Base-by-base conservation (phyloP, 2,797 vertebrate genomes). In the Tarsius wallacei region DNA sequence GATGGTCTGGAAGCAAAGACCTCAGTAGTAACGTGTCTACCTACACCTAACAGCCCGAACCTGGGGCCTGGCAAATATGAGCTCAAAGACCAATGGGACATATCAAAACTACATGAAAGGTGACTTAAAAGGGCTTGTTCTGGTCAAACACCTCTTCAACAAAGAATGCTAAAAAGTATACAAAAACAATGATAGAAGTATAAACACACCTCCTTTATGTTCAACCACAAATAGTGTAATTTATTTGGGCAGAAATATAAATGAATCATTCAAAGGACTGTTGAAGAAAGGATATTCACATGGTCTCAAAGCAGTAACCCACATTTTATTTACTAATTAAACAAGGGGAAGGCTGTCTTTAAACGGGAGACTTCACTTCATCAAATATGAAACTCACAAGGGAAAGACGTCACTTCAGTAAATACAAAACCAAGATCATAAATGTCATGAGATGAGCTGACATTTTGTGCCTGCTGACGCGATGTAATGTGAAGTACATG, bases 1-100 rank as follows among this genome's bases (percentile, higher is more conserved):
- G 36, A 73, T 7, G n/a, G 8, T 31, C 11, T 3, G 31, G 22
- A 85, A 76, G n/a, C 9, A 89, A 87, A 84, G 80, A 59, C 5
- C 4, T 19, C 3, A 22, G 1, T 33, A 92, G 55, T 8, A 71
- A 26, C 0, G 2, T 0, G 33, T 0, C 14, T 5, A 17, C 10
- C 22, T 7, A 24, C 6, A n/a, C 6, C 26, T 8, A 59, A 53
- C 0, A 66, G 42, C n/a, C 57, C 87, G 16, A 63, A 57, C 28
- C 3, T 12, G 51, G 10, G 14, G 13, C 4, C 17, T 13, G 10
- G 2, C 21, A 73, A 66, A 49, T 14, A 31, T 9, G 47, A 49
- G 36, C 6, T 83, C 21, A 33, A 47, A 86, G 55, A 42, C 51
- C 31, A 33, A 33, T 1, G 4, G 5, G 19, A 0, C 1, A 26